Percentiles rank a stretch among this genome's conserved stretches.
These are phyloP conservation scores for Acridotheres tristis DNA, from an alignment of 2,797 vertebrate genomes.

Conservation along the genomic window DNA sequence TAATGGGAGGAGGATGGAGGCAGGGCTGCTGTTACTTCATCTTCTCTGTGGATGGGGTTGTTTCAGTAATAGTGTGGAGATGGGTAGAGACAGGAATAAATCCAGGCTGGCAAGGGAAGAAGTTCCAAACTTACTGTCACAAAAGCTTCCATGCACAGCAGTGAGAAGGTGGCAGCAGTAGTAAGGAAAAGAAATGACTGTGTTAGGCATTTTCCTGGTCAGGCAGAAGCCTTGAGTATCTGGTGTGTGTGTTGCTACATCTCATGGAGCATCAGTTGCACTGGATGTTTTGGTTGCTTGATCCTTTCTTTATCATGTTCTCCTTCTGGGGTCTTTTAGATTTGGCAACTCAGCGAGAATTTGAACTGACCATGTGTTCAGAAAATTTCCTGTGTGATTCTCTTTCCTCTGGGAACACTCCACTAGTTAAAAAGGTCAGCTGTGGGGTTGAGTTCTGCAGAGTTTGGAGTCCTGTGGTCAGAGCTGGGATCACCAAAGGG, in stretches of 20 bases:
- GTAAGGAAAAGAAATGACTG: background rate
- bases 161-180: background rate
- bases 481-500: background rate
- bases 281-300: background rate
- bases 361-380: fast-evolving
- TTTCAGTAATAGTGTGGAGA: background rate
- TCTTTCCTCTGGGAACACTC: background rate
- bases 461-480: background rate
- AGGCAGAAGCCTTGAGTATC: background rate
- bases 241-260: background rate
- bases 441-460: background rate
- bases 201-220: background rate
- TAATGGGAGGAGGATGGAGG: fast-evolving
- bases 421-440: background rate
- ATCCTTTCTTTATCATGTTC: background rate
- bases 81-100: background rate
- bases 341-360: background rate
- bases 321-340: background rate
- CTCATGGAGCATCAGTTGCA: background rate
- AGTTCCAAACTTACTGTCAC: background rate
- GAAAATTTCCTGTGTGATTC: fast-evolving
- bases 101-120: fast-evolving
- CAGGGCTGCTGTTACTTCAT: background rate
- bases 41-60: background rate
- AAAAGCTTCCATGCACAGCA: background rate